These are phyloP conservation scores for Psilopsiagon aymara DNA, from an alignment of 2,113 vertebrate species.

Conservation along the genomic window DNA sequence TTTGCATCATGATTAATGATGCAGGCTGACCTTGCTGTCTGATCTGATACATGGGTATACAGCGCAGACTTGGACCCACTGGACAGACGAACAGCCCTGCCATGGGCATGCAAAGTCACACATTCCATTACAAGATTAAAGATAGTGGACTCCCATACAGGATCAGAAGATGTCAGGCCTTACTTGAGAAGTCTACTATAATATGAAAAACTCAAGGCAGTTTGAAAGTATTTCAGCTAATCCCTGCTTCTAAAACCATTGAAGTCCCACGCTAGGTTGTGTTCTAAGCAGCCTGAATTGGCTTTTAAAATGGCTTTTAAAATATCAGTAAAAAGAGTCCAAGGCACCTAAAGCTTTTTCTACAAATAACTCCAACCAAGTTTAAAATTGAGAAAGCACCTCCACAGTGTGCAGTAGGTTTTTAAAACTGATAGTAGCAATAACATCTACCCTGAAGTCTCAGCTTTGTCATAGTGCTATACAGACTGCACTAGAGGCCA, in stretches of 20 bases:
- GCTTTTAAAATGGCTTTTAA: neutral
- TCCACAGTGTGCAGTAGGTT: neutral
- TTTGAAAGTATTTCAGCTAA: neutral
- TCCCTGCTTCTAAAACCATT: neutral
- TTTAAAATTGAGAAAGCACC: neutral
- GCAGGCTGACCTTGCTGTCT: neutral
- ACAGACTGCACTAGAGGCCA: neutral
- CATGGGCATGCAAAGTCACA: neutral
- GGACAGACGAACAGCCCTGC: neutral
- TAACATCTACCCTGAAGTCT: neutral
- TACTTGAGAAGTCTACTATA: neutral
- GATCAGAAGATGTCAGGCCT: neutral
- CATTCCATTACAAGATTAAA: neutral
- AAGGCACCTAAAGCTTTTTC: neutral
- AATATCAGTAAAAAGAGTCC: neutral
- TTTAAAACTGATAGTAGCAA: neutral
- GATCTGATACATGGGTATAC: accelerated
- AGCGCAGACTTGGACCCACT: neutral
- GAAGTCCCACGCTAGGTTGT: neutral
- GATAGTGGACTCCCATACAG: neutral
- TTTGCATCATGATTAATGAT: neutral
- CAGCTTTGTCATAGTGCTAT: neutral
- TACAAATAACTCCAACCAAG: neutral
- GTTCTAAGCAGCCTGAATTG: neutral
- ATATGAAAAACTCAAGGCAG: neutral